These are phyloP conservation scores for Lasioglossum calceatum DNA, from an alignment of 2,888 invertebrate genomes.

Conservation along the genomic window DNA sequence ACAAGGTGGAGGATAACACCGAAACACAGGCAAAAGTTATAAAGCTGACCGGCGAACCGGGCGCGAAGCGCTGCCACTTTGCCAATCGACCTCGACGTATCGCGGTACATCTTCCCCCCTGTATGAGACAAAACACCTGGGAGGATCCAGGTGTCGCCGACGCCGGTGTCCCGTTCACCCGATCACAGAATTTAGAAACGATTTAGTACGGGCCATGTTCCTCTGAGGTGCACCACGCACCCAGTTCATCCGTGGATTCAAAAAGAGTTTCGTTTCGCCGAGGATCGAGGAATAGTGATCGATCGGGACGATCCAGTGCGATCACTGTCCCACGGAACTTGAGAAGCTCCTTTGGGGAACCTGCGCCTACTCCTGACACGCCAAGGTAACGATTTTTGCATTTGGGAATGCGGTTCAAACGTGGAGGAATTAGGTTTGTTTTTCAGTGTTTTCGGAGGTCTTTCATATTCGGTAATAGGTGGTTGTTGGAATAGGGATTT, in stretches of 20 bases:
- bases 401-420: neutral
- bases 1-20: conserved; percentile 16
- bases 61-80: conserved; percentile 80
- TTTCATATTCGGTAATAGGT: neutral
- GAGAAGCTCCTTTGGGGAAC: neutral
- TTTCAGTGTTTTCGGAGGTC: neutral
- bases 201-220: conserved; percentile 66
- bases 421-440: neutral
- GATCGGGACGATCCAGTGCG: neutral
- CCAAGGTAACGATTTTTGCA: neutral
- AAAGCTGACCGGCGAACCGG: conserved; percentile 79
- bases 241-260: neutral
- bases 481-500: neutral
- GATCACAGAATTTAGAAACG: conserved; percentile 25
- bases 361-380: neutral
- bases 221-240: conserved; percentile 50
- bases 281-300: neutral
- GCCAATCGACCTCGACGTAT: conserved; percentile 77
- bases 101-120: conserved; percentile 60
- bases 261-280: neutral
- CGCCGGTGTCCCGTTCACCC: conserved; percentile 44
- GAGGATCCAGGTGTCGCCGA: conserved; percentile 40
- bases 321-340: neutral
- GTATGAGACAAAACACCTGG: conserved; percentile 3
- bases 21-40: conserved; percentile 77